Evolutionary conservation across 2,113 vertebrate species (phyloP).

Genomic region (human): GRCh38 chr13:105446501-105447000

Average conservation of each 20-base stretch:
- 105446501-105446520: background rate
- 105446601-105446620: background rate
- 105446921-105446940: background rate
- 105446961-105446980: background rate
- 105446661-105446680: no score
- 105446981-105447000: background rate
- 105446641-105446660: no score
- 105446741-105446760: no score
- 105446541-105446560: background rate
- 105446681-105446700: no score
- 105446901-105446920: background rate
- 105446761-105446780: no score
- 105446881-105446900: background rate
- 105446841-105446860: no score
- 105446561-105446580: background rate
- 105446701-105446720: no score
- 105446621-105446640: background rate
- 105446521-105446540: background rate
- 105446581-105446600: background rate
- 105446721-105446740: no score
- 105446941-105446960: background rate
- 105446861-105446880: background rate
- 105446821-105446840: no score
- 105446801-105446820: no score
- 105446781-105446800: no score